phyloP scores from a whole-genome alignment of 2,797 vertebrate genomes.

The Margarornis squamiger region DNA sequence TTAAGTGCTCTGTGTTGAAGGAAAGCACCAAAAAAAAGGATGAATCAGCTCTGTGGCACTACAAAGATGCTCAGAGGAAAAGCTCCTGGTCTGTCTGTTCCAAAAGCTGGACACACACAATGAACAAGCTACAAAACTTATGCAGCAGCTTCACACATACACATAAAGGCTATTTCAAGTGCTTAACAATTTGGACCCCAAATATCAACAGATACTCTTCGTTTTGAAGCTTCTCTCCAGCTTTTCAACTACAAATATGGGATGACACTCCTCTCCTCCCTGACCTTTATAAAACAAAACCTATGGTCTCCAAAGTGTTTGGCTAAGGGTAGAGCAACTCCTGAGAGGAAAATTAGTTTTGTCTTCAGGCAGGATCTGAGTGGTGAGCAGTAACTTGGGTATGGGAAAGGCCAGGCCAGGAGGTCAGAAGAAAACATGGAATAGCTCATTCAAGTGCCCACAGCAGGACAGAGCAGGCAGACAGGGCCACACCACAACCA shows the following conservation, averaged over 20 bases:
- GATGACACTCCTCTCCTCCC: not conserved
- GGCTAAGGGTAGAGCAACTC: not conserved
- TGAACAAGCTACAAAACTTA: not conserved
- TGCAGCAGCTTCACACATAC: not conserved
- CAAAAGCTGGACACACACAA: not conserved
- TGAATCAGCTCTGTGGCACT: not conserved
- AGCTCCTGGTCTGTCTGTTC: not conserved
- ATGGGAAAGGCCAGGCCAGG: not conserved
- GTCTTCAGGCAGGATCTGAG: not conserved
- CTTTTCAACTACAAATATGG: not conserved
- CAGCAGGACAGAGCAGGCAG: fast-evolving
- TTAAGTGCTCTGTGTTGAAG: not conserved
- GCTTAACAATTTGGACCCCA: not conserved
- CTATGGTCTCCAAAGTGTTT: not conserved
- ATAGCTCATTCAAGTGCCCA: fast-evolving
- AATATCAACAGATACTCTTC: not conserved
- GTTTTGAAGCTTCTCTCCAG: not conserved
- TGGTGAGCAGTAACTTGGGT: not conserved
- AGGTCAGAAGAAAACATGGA: not conserved
- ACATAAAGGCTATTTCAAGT: not conserved
- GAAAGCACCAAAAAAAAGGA: not conserved
- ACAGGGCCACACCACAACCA: fast-evolving
- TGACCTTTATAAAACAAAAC: not conserved
- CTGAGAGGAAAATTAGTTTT: not conserved
- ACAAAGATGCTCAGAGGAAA: not conserved